These are phyloP conservation scores for Chionomys nivalis DNA, from an alignment of 2,113 vertebrate genomes.

Conservation along the genomic window DNA sequence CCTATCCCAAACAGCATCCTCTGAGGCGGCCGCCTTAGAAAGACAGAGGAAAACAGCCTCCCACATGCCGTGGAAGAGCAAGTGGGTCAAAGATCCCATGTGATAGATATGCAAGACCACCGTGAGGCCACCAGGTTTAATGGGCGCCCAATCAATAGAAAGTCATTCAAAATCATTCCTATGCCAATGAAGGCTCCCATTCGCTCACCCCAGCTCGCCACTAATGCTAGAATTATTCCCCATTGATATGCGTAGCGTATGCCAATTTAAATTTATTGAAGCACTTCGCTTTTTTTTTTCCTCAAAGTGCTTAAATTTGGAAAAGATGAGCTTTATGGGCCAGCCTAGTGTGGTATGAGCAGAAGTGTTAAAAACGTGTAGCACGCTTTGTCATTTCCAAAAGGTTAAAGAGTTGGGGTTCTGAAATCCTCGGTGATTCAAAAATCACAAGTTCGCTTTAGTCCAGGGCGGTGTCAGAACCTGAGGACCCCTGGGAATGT, in stretches of 20 bases:
- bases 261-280: conserved; percentile 89
- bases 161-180: conserved; percentile 89
- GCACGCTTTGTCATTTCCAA: conserved; percentile 82
- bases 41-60: neutral
- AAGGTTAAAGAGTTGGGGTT: conserved; percentile 82
- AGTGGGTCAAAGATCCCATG: conserved; percentile 56
- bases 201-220: conserved; percentile 85
- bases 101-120: conserved; percentile 79
- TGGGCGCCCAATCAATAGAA: conserved; percentile 87
- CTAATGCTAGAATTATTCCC: conserved; percentile 88
- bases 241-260: conserved; percentile 86
- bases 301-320: conserved; percentile 85
- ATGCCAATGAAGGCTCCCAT: conserved; percentile 80
- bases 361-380: conserved; percentile 82
- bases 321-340: conserved; percentile 83
- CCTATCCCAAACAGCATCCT: too few species aligned
- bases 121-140: conserved; percentile 84
- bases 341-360: conserved; percentile 78
- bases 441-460: conserved; percentile 73
- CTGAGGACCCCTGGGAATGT: neutral
- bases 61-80: conserved; percentile 25
- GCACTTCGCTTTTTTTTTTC: conserved; percentile 83
- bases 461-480: conserved; percentile 64
- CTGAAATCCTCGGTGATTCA: conserved; percentile 83
- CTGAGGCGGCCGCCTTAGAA: conserved; percentile 10